Percentiles rank a stretch among this genome's conserved stretches.
Conservation (phyloP, 2,888 invertebrate genomes). For the Drosophila kambysellisi region DNA sequence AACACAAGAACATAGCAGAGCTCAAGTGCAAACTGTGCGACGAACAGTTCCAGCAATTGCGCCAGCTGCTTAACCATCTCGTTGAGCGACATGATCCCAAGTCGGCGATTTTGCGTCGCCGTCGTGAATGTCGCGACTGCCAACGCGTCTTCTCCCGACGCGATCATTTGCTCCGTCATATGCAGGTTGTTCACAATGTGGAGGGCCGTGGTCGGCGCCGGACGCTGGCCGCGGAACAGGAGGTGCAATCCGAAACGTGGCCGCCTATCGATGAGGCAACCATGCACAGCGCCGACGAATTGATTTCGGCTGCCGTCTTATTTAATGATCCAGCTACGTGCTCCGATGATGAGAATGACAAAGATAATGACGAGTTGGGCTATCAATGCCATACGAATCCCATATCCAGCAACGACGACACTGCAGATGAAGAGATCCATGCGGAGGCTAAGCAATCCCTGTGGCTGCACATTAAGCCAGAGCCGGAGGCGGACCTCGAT, state of each 20-base stretch:
- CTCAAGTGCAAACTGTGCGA: slow-evolving; percentile 85
- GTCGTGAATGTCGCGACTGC: slow-evolving; percentile 84
- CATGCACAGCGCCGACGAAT: slow-evolving; percentile 60
- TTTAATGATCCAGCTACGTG: slow-evolving; percentile 39
- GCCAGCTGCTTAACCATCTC: slow-evolving; percentile 85
- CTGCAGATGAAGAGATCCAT: slow-evolving; percentile 56
- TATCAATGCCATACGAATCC: slow-evolving; percentile 74
- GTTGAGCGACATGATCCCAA: slow-evolving; percentile 65
- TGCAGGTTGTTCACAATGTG: slow-evolving; percentile 84
- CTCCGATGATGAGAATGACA: slow-evolving; percentile 34
- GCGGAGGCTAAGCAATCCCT: slow-evolving; percentile 59
- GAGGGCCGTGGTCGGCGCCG: slow-evolving; percentile 8
- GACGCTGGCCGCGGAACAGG: slow-evolving; percentile 16
- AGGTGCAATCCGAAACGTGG: slow-evolving; percentile 27
- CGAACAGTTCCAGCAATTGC: slow-evolving; percentile 85
- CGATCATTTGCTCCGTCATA: slow-evolving; percentile 86
- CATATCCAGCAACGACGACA: slow-evolving; percentile 80
- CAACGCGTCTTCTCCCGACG: slow-evolving; percentile 85
- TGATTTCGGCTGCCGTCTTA: slow-evolving; percentile 59
- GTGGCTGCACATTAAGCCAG: slow-evolving; percentile 71
- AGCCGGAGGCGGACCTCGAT: slow-evolving; percentile 43
- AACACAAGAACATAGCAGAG: slow-evolving; percentile 59
- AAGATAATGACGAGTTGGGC: slow-evolving; percentile 46
- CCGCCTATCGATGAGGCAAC: slow-evolving; percentile 42
- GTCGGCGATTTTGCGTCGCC: slow-evolving; percentile 36